Conservation (phyloP, 2,888 invertebrate species). For the Leptopilina syphax region DNA sequence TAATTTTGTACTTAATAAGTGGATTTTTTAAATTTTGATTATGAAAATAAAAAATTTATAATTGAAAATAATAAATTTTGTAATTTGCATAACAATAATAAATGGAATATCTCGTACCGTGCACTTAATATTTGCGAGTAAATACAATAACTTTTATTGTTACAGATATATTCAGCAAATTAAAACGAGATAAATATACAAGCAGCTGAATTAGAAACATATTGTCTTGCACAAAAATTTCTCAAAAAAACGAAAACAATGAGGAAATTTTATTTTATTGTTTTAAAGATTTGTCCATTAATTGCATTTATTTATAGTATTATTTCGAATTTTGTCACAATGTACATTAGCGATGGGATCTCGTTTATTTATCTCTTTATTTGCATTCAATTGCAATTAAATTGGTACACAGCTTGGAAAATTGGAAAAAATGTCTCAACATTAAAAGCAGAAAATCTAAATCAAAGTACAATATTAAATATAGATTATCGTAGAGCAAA, state of each 20-base stretch:
- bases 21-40: no score
- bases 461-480: slow-evolving; percentile 43
- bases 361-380: slow-evolving; percentile 63
- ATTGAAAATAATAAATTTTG: no score
- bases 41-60: no score
- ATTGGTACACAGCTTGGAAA: slow-evolving; percentile 67
- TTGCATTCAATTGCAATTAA: slow-evolving; percentile 67
- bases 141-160: background rate
- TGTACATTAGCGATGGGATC: slow-evolving; percentile 63
- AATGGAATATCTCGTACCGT: no score
- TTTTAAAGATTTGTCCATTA: slow-evolving; percentile 60
- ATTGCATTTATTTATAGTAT: slow-evolving; percentile 64
- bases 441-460: slow-evolving; percentile 45
- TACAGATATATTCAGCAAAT: background rate
- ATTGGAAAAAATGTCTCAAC: slow-evolving; percentile 60
- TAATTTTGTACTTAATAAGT: no score
- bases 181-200: background rate
- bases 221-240: no score
- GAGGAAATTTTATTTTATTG: slow-evolving; percentile 46
- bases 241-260: slow-evolving; percentile 4
- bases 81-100: no score
- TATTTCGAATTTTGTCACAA: slow-evolving; percentile 60
- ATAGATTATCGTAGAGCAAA: slow-evolving; percentile 14
- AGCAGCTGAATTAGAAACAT: background rate
- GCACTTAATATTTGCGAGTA: no score